Evolutionary conservation across 1,140 invertebrate genomes (phyloP).

Genomic region (Scaptomyza montana): DNA sequence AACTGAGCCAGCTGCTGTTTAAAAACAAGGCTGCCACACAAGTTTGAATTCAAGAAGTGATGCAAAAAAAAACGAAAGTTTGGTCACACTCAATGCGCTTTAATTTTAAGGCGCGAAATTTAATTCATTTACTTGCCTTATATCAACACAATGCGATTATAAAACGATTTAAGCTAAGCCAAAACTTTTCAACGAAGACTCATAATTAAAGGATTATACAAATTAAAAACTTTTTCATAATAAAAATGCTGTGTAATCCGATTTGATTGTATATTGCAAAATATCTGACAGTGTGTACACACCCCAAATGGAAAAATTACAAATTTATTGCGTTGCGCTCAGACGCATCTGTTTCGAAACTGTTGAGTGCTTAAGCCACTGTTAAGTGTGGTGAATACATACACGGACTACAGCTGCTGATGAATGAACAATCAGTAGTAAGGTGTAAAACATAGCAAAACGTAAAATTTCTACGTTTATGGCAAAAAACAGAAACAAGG

Average conservation of each 20-base stretch:
- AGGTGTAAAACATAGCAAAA: constrained; percentile 66
- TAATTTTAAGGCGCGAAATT: neutral
- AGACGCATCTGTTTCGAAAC: constrained; percentile 20
- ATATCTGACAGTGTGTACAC: constrained; percentile 23
- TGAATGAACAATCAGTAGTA: constrained; percentile 71
- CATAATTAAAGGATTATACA: neutral
- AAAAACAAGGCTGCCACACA: constrained; percentile 7
- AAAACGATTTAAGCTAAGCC: neutral
- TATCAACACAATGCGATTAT: neutral
- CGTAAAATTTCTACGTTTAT: constrained; percentile 47
- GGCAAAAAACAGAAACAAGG: constrained; percentile 33
- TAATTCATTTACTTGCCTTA: neutral
- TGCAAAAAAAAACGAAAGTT: no score
- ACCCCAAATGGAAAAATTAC: neutral
- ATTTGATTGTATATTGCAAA: no score
- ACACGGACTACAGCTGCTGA: constrained; percentile 56
- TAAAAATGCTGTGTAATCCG: no score
- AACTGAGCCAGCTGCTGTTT: neutral
- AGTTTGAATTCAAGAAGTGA: neutral
- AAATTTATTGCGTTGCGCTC: neutral
- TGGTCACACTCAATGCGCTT: constrained; percentile 21
- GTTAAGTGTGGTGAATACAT: constrained; percentile 28
- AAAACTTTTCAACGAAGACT: neutral
- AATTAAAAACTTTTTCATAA: no score
- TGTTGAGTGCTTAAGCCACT: constrained; percentile 19